A percentile compares a stretch with the other conserved stretches of the same genome.
Conservation (phyloP, 1,140 invertebrate genomes). For the Leptinotarsa undecemlineata region DNA sequence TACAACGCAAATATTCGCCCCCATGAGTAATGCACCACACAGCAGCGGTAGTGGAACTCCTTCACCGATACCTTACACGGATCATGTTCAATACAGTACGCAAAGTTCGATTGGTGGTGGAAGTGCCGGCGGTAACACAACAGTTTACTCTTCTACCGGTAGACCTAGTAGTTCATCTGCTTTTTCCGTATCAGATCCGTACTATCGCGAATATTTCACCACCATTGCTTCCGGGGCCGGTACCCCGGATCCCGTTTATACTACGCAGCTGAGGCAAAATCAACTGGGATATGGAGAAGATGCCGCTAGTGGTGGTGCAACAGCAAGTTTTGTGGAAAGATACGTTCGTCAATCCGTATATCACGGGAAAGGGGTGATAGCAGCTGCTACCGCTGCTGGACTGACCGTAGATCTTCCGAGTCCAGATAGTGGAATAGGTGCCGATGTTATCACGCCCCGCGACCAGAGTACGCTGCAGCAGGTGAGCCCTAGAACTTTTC, state of each 20-base stretch:
- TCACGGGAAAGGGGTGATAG: conserved; percentile 60
- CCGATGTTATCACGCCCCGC: conserved; percentile 85
- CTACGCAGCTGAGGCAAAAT: conserved; percentile 60
- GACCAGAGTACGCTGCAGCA: conserved; percentile 87
- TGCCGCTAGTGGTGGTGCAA: conserved; percentile 52
- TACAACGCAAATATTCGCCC: conserved; percentile 57
- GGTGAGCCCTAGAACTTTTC: conserved; percentile 62
- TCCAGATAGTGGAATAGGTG: conserved; percentile 88
- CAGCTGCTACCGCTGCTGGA: conserved; percentile 65
- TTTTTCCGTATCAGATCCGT: conserved; percentile 56
- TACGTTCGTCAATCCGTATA: conserved; percentile 62
- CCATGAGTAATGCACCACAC: conserved; percentile 48
- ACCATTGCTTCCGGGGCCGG: conserved; percentile 53
- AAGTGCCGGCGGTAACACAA: conserved; percentile 36
- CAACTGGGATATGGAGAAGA: conserved; percentile 58
- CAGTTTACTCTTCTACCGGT: conserved; percentile 43
- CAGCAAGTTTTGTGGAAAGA: conserved; percentile 58
- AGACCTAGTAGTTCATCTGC: conserved; percentile 49
- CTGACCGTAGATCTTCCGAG: conserved; percentile 89
- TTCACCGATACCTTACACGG: conserved; percentile 63
- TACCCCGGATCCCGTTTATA: conserved; percentile 58
- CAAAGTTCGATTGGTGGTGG: conserved; percentile 55
- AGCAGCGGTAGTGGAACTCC: conserved; percentile 56
- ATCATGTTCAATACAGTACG: conserved; percentile 59
- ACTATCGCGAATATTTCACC: conserved; percentile 61